A percentile compares a stretch with the other conserved stretches of the same genome.
Conservation (phyloP, 2,888 invertebrate species). For the Polia nebulosa region DNA sequence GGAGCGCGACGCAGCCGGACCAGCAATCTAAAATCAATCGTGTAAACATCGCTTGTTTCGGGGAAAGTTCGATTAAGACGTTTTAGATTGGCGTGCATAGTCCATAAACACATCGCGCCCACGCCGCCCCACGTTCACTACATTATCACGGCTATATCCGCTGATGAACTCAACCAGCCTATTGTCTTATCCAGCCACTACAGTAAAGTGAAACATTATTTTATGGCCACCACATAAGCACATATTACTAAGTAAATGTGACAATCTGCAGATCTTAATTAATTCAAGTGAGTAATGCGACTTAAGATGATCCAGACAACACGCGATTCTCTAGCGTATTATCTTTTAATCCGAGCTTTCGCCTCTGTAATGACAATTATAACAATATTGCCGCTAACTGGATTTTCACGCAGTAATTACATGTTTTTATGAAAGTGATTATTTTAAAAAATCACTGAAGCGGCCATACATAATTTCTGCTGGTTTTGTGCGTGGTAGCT, state of each 20-base stretch:
- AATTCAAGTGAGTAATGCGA: conserved; percentile 17
- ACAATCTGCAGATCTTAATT: conserved; percentile 35
- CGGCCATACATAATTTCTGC: conserved; percentile 1
- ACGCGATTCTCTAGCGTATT: neutral
- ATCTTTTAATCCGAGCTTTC: conserved; percentile 20
- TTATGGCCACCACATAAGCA: conserved; percentile 22
- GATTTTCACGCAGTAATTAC: neutral
- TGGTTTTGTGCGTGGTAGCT: conserved; percentile 20
- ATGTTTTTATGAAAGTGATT: neutral
- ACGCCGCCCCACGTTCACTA: conserved; percentile 51
- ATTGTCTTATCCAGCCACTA: conserved; percentile 53
- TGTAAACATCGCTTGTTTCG: conserved; percentile 69
- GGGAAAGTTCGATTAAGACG: conserved; percentile 69
- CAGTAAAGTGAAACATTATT: conserved; percentile 19
- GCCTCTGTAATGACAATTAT: conserved; percentile 19
- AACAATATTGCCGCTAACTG: conserved; percentile 19
- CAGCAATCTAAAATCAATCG: conserved; percentile 66
- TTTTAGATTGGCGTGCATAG: conserved; percentile 65
- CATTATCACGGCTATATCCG: conserved; percentile 65
- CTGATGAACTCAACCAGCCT: conserved; percentile 70
- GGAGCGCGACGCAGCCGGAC: conserved; percentile 39
- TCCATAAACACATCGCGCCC: conserved; percentile 66
- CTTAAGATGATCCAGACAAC: conserved; percentile 25
- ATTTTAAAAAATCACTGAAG: conserved; percentile 2
- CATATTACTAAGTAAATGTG: conserved; percentile 32